Evolutionary conservation across 2,888 invertebrate species (phyloP), one percentile per base, ranked within the genome.

Genomic region (Sthenelais limicola): DNA sequence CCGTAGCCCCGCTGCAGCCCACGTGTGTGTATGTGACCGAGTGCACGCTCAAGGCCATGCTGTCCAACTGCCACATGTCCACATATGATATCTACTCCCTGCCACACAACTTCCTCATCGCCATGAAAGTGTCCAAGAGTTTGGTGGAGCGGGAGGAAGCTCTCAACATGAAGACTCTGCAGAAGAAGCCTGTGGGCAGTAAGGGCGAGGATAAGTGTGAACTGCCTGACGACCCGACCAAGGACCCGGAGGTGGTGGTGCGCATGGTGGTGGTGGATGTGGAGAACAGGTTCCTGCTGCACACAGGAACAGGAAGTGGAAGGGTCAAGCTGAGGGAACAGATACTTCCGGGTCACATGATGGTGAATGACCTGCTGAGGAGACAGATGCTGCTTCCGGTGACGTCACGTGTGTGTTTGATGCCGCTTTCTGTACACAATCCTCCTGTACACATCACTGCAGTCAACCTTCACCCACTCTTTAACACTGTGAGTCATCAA

Each of bases 311-410:
- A n/a, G n/a, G n/a, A n/a, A n/a, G 21, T n/a, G 51, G 33, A 35
- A 30, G 26, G 33, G 47, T 51, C 26, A 9, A 33, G 3, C 24
- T 9, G 12, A 12, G 32, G 1, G 51, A 51, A n/a, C 51, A 33
- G 18, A 35, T 52, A n/a, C 35, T 68, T 2, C 51, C 71, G 43
- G 82, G 82, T 73, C 84, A 84, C 77, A 80, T 83, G 62, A 75
- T 84, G 21, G 72, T 85, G 15, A 80, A 82, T 1, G 81, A 82
- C 56, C 68, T 81, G 43, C 73, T 85, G 56, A 73, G 85, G 32
- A 52, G 82, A 15, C 80, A 80, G 73, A 56, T 83, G 52, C 82
- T 80, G 43, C 74, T 84, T 3, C 84, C 83, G 35, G 76, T 47
- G 1, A 71, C 62, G 3, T 33, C 58, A 7, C 26, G 47, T 21